A percentile compares a stretch with the other conserved stretches of the same genome.
Evolutionary conservation across 2,888 invertebrate genomes (phyloP).

Genomic region (Agrochola lychnidis): DNA sequence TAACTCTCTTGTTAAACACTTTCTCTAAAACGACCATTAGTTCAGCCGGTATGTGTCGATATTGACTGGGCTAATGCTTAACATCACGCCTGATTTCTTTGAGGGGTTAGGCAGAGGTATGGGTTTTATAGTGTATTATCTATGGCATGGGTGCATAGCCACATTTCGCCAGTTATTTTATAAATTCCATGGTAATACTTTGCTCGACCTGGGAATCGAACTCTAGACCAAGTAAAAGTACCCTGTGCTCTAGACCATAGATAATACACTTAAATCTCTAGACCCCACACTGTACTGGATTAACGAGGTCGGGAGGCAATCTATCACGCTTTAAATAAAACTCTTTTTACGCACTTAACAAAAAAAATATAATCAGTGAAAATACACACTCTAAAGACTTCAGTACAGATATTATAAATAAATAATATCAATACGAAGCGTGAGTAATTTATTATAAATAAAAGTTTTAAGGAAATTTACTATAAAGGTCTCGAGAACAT

Average conservation of each 20-base stretch:
- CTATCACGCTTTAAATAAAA: neutral
- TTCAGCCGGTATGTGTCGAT: too few species aligned
- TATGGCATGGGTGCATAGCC: too few species aligned
- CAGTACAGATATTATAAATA: conserved; percentile 12
- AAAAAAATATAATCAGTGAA: neutral
- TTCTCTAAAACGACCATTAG: too few species aligned
- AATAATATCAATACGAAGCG: neutral
- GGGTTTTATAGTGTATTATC: too few species aligned
- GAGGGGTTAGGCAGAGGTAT: neutral
- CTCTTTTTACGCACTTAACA: neutral
- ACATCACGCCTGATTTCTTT: neutral
- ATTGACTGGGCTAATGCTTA: too few species aligned
- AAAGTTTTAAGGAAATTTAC: neutral
- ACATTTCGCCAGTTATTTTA: neutral
- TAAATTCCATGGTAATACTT: neutral
- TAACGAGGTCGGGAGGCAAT: neutral
- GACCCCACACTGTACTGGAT: too few species aligned
- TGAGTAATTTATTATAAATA: neutral
- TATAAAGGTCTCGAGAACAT: neutral
- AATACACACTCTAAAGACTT: conserved; percentile 22
- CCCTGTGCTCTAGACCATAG: too few species aligned
- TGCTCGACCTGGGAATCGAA: neutral
- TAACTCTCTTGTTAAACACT: too few species aligned
- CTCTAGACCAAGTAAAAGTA: too few species aligned
- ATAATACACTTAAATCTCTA: too few species aligned